Conservation (phyloP, 1,140 invertebrate genomes). For the Daktulosphaira vitifoliae region DNA sequence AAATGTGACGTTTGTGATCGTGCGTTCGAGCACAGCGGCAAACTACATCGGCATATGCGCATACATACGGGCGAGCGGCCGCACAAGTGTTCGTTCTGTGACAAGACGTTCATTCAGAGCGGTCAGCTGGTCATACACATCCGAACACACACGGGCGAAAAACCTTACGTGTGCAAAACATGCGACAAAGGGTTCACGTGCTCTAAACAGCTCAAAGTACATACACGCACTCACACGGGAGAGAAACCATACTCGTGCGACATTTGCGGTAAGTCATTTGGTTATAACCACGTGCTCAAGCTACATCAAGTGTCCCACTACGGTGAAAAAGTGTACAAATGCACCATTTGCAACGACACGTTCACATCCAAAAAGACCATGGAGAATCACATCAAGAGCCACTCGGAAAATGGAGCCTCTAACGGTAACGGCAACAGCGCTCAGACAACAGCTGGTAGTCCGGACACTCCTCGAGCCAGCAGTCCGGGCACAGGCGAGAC, state of each 20-base stretch:
- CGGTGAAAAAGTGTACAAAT: conserved; percentile 84
- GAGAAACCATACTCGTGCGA: conserved; percentile 66
- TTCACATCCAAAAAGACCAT: conserved; percentile 82
- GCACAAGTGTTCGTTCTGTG: conserved; percentile 86
- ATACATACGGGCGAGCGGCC: conserved; percentile 88
- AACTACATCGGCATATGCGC: conserved; percentile 83
- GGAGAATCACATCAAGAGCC: conserved; percentile 82
- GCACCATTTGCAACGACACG: conserved; percentile 78
- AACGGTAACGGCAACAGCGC: conserved; percentile 41
- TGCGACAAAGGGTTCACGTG: conserved; percentile 83
- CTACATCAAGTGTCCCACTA: conserved; percentile 83
- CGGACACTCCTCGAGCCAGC: too few relatives aligned
- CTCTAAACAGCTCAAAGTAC: conserved; percentile 81
- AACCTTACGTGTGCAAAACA: conserved; percentile 79
- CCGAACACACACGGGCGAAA: conserved; percentile 82
- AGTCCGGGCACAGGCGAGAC: too few relatives aligned
- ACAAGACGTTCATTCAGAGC: conserved; percentile 82
- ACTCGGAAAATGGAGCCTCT: conserved; percentile 52
- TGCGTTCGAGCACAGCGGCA: conserved; percentile 86
- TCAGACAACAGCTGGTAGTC: conserved; percentile 4
- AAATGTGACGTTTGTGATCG: conserved; percentile 83
- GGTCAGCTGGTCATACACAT: conserved; percentile 77
- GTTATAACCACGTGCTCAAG: conserved; percentile 81
- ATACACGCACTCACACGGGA: conserved; percentile 75
- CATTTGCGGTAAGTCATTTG: conserved; percentile 73